These are phyloP conservation scores for Neoitamus cyanurus DNA, from an alignment of 2,888 invertebrate species.

Conservation along the genomic window DNA sequence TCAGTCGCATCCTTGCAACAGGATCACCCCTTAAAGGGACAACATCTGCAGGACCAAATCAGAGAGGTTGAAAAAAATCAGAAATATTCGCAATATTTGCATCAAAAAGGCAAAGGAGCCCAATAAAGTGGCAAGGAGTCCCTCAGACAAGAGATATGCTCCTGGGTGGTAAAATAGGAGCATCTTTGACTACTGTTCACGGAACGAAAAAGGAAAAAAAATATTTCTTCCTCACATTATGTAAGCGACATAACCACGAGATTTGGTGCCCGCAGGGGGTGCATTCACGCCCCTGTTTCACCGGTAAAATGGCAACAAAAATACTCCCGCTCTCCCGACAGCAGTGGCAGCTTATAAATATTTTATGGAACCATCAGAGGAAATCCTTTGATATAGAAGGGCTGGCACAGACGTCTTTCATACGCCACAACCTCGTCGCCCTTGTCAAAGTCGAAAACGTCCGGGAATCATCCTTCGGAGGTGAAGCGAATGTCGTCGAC, in stretches of 20 bases:
- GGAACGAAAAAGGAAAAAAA: not conserved
- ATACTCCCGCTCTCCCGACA: not conserved
- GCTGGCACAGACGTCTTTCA: slow-evolving; percentile 30
- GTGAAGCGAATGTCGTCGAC: not conserved
- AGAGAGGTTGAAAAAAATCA: not conserved
- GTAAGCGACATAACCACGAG: slow-evolving; percentile 33
- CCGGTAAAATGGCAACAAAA: slow-evolving; percentile 43
- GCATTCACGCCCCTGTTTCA: slow-evolving; percentile 46
- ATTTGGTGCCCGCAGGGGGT: slow-evolving; percentile 45
- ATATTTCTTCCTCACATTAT: not conserved
- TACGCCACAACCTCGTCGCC: slow-evolving; percentile 35
- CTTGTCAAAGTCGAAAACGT: slow-evolving; percentile 34
- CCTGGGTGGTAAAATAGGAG: not conserved
- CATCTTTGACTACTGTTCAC: slow-evolving; percentile 14
- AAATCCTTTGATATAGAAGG: slow-evolving; percentile 50
- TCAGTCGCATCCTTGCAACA: not conserved
- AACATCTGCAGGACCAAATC: not conserved
- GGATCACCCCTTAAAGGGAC: not conserved
- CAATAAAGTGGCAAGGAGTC: slow-evolving; percentile 23
- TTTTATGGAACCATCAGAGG: slow-evolving; percentile 49
- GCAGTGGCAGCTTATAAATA: slow-evolving; percentile 46
- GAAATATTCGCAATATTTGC: slow-evolving; percentile 39
- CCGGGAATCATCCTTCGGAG: not conserved
- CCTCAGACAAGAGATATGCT: not conserved
- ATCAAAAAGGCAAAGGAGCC: slow-evolving; percentile 40